Conservation (phyloP, 2,888 invertebrate species). For the Machimus atricapillus region DNA sequence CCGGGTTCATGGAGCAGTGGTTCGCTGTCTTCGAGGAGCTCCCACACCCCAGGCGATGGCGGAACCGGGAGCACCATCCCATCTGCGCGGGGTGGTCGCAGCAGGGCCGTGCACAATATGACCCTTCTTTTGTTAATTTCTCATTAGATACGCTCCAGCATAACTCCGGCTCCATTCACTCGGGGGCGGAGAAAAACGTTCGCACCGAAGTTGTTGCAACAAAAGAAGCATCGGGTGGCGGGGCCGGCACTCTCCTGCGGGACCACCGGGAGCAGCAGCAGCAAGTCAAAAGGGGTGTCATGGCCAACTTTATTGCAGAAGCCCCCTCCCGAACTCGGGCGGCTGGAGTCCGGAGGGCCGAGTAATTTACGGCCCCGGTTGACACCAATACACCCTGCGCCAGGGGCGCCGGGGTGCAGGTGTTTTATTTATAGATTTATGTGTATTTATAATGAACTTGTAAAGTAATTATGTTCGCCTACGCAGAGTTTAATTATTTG, state of each 20-base stretch:
- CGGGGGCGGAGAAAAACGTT: background rate
- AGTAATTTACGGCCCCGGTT: conserved; percentile 43
- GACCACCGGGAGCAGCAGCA: conserved; percentile 5
- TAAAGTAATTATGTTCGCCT: conserved; percentile 60
- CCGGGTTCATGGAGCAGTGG: background rate
- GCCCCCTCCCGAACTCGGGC: conserved; percentile 40
- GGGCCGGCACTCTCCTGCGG: background rate
- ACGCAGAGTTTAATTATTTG: conserved; percentile 46
- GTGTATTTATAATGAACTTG: conserved; percentile 62
- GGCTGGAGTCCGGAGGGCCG: conserved; percentile 35
- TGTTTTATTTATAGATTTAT: conserved; percentile 57
- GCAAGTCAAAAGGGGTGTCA: conserved; percentile 44
- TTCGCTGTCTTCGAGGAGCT: conserved; percentile 20
- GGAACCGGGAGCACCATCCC: background rate
- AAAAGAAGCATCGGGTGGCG: background rate
- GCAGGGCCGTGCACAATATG: conserved; percentile 22
- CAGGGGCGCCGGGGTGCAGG: conserved; percentile 1
- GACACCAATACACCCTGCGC: conserved; percentile 33
- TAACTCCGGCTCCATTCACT: conserved; percentile 27
- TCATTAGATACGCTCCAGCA: conserved; percentile 48
- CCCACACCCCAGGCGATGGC: background rate
- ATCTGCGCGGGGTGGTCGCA: background rate
- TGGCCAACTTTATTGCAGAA: conserved; percentile 44
- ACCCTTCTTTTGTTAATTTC: conserved; percentile 49
- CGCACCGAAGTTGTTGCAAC: background rate